Evolutionary conservation across 2,888 invertebrate species (phyloP).

Genomic region (Plusia festucae): DNA sequence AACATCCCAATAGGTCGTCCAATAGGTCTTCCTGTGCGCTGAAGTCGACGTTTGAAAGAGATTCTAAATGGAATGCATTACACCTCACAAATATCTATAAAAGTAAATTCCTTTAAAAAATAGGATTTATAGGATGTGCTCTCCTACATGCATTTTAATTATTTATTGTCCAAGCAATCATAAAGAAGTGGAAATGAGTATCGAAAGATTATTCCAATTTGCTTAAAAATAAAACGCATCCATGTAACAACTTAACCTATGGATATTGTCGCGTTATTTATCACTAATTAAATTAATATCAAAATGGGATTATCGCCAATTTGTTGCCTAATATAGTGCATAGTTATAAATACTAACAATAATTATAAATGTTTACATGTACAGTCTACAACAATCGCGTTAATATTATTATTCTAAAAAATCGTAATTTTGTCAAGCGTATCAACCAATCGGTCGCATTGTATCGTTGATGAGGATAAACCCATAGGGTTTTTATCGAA

Average conservation of each 20-base stretch:
- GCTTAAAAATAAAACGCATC: conserved; percentile 56
- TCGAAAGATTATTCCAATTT: conserved; percentile 48
- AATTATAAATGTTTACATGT: conserved; percentile 54
- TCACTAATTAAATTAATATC: conserved; percentile 72
- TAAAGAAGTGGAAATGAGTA: conserved; percentile 31
- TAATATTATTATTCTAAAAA: conserved; percentile 36
- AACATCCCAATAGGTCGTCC: too few species aligned
- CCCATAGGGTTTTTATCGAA: conserved; percentile 16
- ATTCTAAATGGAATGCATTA: conserved; percentile 48
- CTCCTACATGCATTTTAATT: conserved; percentile 36
- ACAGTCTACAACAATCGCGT: conserved; percentile 51
- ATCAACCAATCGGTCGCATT: conserved; percentile 37
- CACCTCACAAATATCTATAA: conserved; percentile 32
- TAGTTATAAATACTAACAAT: conserved; percentile 60
- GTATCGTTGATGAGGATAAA: conserved; percentile 38
- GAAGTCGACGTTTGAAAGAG: conserved; percentile 5
- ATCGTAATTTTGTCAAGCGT: conserved; percentile 48
- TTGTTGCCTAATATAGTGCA: conserved; percentile 53
- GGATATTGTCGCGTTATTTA: conserved; percentile 86
- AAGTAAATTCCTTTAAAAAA: conserved; percentile 54
- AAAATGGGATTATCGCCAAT: conserved; percentile 39
- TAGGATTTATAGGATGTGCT: conserved; percentile 37
- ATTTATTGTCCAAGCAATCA: conserved; percentile 52
- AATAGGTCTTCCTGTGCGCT: not conserved
- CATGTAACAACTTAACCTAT: conserved; percentile 79